Evolutionary conservation across 1,140 invertebrate genomes (phyloP), one percentile per base, ranked within the genome.

Genomic region (Onthophagus taurus): DNA sequence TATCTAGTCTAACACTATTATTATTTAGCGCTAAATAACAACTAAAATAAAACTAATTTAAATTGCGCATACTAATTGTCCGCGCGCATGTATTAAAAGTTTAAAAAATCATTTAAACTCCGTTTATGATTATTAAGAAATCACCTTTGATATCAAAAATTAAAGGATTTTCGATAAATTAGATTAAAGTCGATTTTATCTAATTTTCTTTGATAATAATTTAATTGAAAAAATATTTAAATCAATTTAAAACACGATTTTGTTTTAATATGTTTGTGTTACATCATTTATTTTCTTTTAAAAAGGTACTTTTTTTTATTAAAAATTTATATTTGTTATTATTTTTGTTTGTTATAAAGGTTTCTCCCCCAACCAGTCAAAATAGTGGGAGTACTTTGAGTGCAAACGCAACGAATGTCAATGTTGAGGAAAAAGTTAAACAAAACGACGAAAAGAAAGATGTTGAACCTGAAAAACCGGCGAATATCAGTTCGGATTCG

Each of bases 381-480:
- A 37, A n/a, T 23, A 23, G 18, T 16, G 35, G 13, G 5, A 23
- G 11, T 12, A 37, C 20, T 1, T n/a, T 23, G 13, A n/a, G n/a
- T n/a, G 20, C 35, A 5, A n/a, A 37, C n/a, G 9, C 35, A 13
- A 21, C 35, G n/a, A 23, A n/a, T 6, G 34, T 26, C 31, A 12
- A 17, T 19, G 17, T 11, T n/a, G 11, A 1, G 35, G 24, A 37
- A 29, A 45, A 29, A 3, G 13, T 13, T 2, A 50, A 50, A 30
- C 31, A 46, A 21, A 16, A 42, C 7, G 48, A 44, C 16, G 36
- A 19, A 12, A 44, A 44, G 35, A 26, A 47, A 17, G 24, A 45
- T 20, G 45, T 29, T 3, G 38, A 39, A 16, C 29, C 11, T 23
- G 37, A 41, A 29, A 41, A 41, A 30, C 12, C 21, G 9, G 14